Base-by-base conservation (phyloP, 2,888 invertebrate species). In the Alentia gelatinosa region DNA sequence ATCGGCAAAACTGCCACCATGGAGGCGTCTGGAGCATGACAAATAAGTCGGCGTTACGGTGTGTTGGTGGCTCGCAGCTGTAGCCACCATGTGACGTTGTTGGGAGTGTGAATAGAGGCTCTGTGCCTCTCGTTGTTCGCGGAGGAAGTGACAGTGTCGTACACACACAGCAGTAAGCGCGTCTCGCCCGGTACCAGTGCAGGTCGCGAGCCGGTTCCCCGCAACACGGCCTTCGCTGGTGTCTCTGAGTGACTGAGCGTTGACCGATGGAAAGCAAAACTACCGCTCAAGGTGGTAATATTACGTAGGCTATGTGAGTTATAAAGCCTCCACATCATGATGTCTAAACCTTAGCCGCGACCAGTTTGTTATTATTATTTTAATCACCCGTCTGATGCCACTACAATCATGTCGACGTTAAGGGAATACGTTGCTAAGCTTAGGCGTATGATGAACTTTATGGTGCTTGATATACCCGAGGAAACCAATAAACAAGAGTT, bases 381-480 rank as follows among this genome's bases (percentile, higher is more conserved):
- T n/a, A n/a, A n/a, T n/a, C n/a, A n/a, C n/a, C n/a, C 47, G 19
- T 7, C 47, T 47, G 12, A n/a, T n/a, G n/a, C n/a, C n/a, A n/a
- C n/a, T n/a, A n/a, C n/a, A n/a, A 86, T 30, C 9, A 86, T 86
- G 86, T 86, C 86, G 23, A 86, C 47, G 0, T 26, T 86, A 12
- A 42, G 86, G 50, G 50, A 86, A n/a, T 86, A 50, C 50, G 86
- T 86, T 12, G 15, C 26, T 26, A 50, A 86, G 30, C 42, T 86
- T 26, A 30, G 30, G 5, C 42, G 35, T 1, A 42, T 86, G 86
- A 86, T 86, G 86, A 86, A 86, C 47, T 47, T 50, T 26, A 86
- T 86, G 86, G 86, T 86, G 86, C 42, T 86, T 9, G 50, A 42
- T 30, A 86, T 86, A 1, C 47, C 50, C 0, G 86, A 86, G 47